Conservation (phyloP, 2,888 invertebrate species). For the Lydus trimaculatus region DNA sequence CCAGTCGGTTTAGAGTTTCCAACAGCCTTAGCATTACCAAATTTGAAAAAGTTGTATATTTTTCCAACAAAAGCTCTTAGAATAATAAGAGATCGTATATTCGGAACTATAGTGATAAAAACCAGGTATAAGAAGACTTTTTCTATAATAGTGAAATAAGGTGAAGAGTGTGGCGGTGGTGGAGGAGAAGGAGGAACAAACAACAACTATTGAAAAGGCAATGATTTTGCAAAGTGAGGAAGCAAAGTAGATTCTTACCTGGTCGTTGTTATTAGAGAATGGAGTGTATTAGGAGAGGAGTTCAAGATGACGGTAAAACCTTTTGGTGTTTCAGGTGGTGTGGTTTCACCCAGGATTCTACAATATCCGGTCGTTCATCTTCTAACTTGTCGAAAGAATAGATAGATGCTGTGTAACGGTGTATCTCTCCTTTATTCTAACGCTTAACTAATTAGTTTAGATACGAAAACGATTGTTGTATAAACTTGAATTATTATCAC, state of each 20-base stretch:
- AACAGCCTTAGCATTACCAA: slow-evolving; percentile 7
- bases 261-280: not conserved
- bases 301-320: not conserved
- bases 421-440: not conserved
- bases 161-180: not conserved
- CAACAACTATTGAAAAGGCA: not conserved
- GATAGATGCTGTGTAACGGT: slow-evolving; percentile 9
- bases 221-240: slow-evolving; percentile 2
- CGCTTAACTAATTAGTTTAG: slow-evolving; percentile 16
- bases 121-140: slow-evolving; percentile 8
- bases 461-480: not conserved
- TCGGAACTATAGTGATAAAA: not conserved
- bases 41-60: slow-evolving; percentile 1
- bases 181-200: not conserved
- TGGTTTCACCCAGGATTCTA: slow-evolving; percentile 3
- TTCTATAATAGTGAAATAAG: not conserved
- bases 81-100: not conserved
- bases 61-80: not conserved
- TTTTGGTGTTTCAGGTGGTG: not conserved
- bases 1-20: slow-evolving; percentile 9
- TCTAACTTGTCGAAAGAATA: slow-evolving; percentile 29
- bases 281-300: not conserved
- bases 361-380: slow-evolving; percentile 32
- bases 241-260: not conserved
- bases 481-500: not conserved